Percentiles rank a stretch among this genome's conserved stretches.
Evolutionary conservation across 2,888 invertebrate genomes (phyloP).

Genomic region (Phalangium opilio): DNA sequence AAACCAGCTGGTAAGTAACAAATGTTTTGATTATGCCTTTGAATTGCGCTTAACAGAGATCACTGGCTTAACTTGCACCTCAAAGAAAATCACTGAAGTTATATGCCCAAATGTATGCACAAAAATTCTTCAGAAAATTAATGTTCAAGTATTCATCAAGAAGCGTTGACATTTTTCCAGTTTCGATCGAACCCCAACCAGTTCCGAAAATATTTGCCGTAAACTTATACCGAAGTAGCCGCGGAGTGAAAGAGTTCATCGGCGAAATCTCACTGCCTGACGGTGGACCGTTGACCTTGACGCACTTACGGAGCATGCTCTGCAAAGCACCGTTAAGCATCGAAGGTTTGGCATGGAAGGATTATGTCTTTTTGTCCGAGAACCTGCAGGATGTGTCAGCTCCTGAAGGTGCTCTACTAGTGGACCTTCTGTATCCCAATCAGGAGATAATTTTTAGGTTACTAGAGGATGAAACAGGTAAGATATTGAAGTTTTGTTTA

Average conservation of each 20-base stretch:
- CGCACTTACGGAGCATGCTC: conserved; percentile 4
- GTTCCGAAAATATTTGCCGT: too few relatives aligned
- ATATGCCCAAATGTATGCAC: too few relatives aligned
- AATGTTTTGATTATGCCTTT: too few relatives aligned
- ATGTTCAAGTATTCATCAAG: too few relatives aligned
- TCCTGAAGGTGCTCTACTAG: conserved; percentile 11
- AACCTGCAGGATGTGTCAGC: conserved; percentile 7
- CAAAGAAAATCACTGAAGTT: too few relatives aligned
- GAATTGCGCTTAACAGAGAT: too few relatives aligned
- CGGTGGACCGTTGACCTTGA: conserved; percentile 5
- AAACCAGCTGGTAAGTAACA: too few relatives aligned
- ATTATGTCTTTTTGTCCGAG: conserved; percentile 12
- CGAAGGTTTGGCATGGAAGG: conserved; percentile 4
- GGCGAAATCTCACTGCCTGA: conserved; percentile 8
- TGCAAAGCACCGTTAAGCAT: conserved; percentile 6
- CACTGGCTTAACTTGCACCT: too few relatives aligned
- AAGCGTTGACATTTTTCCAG: too few relatives aligned
- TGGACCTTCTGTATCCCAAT: conserved; percentile 19
- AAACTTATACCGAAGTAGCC: not conserved
- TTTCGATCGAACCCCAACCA: too few relatives aligned
- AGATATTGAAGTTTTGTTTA: too few relatives aligned
- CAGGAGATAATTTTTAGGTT: conserved; percentile 19
- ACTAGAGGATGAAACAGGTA: not conserved
- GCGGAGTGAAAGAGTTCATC: conserved; percentile 11
- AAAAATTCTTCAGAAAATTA: too few relatives aligned